Conservation (phyloP, 92 coral and sea anemone species). For the Zoanthus sansibaricus region DNA sequence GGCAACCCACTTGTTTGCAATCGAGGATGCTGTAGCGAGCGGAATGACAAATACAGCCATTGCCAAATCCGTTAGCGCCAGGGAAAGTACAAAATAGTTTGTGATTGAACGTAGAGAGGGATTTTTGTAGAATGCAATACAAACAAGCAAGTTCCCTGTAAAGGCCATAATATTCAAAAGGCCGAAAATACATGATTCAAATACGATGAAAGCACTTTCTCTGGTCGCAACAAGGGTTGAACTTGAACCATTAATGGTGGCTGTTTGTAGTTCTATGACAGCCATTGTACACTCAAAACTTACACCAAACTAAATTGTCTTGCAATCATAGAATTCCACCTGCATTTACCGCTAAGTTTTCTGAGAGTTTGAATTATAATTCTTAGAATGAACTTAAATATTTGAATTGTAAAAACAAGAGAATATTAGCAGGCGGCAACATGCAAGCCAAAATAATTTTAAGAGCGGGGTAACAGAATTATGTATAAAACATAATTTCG, state of each 20-base stretch:
- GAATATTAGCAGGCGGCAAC: background rate
- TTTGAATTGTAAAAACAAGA: background rate
- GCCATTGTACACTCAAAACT: slow-evolving; percentile 1
- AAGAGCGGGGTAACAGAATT: background rate
- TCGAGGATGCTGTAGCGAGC: slow-evolving; percentile 19
- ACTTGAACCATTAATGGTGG: background rate
- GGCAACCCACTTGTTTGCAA: slow-evolving; percentile 18
- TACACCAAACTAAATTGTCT: background rate
- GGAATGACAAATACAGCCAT: slow-evolving; percentile 38
- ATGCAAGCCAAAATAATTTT: background rate
- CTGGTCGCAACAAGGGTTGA: background rate
- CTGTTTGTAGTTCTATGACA: background rate
- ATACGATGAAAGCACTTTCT: slow-evolving; percentile 6
- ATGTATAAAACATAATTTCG: background rate
- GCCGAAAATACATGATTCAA: slow-evolving; percentile 24
- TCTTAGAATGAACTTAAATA: background rate
- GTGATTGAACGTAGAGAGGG: slow-evolving; percentile 26
- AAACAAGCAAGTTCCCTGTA: slow-evolving; percentile 21
- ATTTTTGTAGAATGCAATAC: slow-evolving; percentile 27
- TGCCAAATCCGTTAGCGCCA: slow-evolving; percentile 15
- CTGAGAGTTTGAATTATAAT: background rate
- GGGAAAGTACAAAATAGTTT: slow-evolving; percentile 26
- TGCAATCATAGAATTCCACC: background rate
- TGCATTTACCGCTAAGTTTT: background rate
- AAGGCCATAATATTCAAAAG: slow-evolving; percentile 8